phyloP scores from a whole-genome alignment of 2,888 invertebrate species.

The Limnephilus lunatus region DNA sequence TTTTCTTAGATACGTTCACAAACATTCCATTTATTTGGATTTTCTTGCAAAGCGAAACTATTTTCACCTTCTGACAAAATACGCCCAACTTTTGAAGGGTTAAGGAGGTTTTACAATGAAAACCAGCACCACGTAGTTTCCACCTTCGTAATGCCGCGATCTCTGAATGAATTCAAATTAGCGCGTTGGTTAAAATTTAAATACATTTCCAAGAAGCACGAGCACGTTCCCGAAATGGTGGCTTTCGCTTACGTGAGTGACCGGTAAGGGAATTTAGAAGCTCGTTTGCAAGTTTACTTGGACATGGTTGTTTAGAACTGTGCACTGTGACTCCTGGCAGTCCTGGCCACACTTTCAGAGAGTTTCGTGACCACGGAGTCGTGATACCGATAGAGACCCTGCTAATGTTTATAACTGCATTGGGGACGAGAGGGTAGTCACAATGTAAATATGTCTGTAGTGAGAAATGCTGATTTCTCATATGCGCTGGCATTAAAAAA shows the following conservation, averaged over 20 bases:
- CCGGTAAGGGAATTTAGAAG: background rate
- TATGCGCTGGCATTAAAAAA: too few relatives aligned
- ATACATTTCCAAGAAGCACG: background rate
- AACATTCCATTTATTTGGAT: too few relatives aligned
- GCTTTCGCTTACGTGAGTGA: constrained; percentile 6
- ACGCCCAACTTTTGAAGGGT: too few relatives aligned
- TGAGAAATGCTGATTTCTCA: too few relatives aligned
- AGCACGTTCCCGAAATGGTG: background rate
- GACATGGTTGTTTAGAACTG: constrained; percentile 1
- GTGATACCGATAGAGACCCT: background rate
- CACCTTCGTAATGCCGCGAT: background rate
- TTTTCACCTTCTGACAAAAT: too few relatives aligned
- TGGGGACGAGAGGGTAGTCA: background rate
- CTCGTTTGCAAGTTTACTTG: background rate
- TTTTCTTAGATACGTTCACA: too few relatives aligned
- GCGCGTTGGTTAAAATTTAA: background rate
- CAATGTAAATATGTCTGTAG: background rate
- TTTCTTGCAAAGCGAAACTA: too few relatives aligned
- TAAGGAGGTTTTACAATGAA: background rate
- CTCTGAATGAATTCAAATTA: background rate
- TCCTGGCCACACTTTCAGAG: background rate
- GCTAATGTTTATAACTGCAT: background rate
- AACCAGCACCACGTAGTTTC: background rate
- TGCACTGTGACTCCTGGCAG: background rate
- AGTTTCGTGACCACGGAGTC: background rate